A percentile compares a stretch with the other conserved stretches of the same genome.
phyloP scores from a whole-genome alignment of 2,888 invertebrate genomes.

The Sarcophaga carnaria region DNA sequence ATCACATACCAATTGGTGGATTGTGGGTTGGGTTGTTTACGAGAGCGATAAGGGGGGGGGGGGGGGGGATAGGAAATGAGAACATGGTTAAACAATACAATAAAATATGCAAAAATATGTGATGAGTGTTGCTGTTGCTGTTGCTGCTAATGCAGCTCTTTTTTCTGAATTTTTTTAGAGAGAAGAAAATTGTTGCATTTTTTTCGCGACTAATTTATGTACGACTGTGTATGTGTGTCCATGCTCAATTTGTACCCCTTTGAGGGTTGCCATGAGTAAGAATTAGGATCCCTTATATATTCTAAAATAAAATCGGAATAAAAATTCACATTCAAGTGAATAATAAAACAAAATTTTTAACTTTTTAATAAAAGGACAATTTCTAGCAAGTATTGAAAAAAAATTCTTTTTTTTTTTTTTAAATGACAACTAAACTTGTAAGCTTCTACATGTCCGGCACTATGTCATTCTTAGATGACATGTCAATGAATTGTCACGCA shows the following conservation, averaged over 20 bases:
- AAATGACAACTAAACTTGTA: too few relatives aligned
- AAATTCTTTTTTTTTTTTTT: too few relatives aligned
- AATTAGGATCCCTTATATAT: neutral
- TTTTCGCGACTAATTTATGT: conserved; percentile 19
- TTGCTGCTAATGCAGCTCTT: neutral
- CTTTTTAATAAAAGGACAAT: too few relatives aligned
- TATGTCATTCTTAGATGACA: too few relatives aligned
- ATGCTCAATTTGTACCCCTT: conserved; percentile 32
- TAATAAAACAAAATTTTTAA: too few relatives aligned
- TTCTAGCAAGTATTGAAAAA: too few relatives aligned
- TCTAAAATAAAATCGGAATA: too few relatives aligned
- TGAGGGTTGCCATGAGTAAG: conserved; percentile 40
- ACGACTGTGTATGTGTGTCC: conserved; percentile 13
- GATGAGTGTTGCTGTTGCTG: conserved; percentile 49
- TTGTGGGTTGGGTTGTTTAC: neutral
- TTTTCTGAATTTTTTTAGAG: conserved; percentile 42
- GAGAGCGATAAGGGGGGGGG: neutral
- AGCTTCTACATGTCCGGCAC: too few relatives aligned
- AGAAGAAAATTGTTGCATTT: conserved; percentile 65
- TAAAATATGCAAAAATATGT: conserved; percentile 60
- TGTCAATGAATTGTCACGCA: too few relatives aligned
- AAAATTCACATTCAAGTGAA: too few relatives aligned
- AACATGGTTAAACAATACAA: conserved; percentile 57
- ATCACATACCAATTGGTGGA: conserved; percentile 52
- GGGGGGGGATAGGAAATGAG: conserved; percentile 4